These are phyloP conservation scores for Orchesella flavescens DNA, from an alignment of 2,888 invertebrate species.

Conservation along the genomic window DNA sequence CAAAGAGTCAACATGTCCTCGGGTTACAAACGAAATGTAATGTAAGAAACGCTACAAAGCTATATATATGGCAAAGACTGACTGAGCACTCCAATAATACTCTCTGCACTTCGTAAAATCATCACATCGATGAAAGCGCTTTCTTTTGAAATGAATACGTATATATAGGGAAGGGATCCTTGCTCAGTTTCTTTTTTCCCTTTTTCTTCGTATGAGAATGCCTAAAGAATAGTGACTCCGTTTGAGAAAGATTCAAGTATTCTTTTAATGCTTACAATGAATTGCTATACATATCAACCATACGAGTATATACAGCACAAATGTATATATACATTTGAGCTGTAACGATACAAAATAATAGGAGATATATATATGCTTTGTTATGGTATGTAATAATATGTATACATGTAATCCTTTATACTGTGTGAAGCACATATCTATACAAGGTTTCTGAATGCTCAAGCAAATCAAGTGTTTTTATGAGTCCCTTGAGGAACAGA, in stretches of 20 bases:
- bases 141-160: constrained; percentile 23
- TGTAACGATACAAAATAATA: background rate
- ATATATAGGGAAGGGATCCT: constrained; percentile 1
- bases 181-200: constrained; percentile 21
- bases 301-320: too few species aligned
- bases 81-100: background rate
- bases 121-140: constrained; percentile 25
- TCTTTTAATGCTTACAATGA: background rate
- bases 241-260: constrained; percentile 6
- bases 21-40: constrained; percentile 30
- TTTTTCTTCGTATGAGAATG: constrained; percentile 15
- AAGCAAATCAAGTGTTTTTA: constrained; percentile 72
- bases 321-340: too few species aligned
- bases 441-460: constrained; percentile 62
- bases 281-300: background rate
- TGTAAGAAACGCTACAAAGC: background rate
- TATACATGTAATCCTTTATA: constrained; percentile 3
- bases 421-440: constrained; percentile 10
- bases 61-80: too few species aligned
- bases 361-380: background rate
- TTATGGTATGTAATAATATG: background rate
- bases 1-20: constrained; percentile 44
- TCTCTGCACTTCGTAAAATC: constrained; percentile 21
- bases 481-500: constrained; percentile 70
- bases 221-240: background rate